phyloP scores from a whole-genome alignment of 2,113 vertebrate genomes.

The Nesogale talazaci region DNA sequence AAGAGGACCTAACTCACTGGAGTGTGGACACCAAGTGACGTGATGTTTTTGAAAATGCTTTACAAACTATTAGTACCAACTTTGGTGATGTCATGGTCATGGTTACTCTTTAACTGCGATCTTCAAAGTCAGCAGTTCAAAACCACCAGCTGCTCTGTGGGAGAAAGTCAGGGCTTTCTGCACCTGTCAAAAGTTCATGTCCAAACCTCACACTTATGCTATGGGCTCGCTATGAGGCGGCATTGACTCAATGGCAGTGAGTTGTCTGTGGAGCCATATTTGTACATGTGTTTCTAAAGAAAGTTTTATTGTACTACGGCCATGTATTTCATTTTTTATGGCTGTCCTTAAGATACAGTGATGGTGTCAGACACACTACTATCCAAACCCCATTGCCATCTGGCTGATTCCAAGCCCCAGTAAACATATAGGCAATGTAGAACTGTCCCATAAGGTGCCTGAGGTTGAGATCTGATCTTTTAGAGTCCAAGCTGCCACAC shows the following conservation, averaged over 20 bases:
- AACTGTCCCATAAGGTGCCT: background rate
- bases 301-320: background rate
- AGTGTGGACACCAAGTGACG: background rate
- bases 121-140: too few relatives aligned
- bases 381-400: background rate
- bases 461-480: background rate
- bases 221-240: background rate
- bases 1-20: background rate
- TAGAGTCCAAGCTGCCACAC: background rate
- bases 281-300: background rate
- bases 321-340: background rate
- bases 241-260: background rate
- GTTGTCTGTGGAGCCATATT: background rate
- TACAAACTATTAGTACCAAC: background rate
- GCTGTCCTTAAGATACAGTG: background rate
- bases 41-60: conserved; percentile 43
- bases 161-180: too few relatives aligned
- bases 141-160: too few relatives aligned
- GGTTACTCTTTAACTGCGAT: too few relatives aligned
- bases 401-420: background rate
- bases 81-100: too few relatives aligned
- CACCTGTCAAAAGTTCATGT: too few relatives aligned
- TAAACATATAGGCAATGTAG: background rate
- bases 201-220: too few relatives aligned
- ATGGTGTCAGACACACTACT: background rate